A percentile compares a stretch with the other conserved stretches of the same genome.
Conservation (phyloP, 2,113 vertebrate genomes). For the Eulemur rufifrons region DNA sequence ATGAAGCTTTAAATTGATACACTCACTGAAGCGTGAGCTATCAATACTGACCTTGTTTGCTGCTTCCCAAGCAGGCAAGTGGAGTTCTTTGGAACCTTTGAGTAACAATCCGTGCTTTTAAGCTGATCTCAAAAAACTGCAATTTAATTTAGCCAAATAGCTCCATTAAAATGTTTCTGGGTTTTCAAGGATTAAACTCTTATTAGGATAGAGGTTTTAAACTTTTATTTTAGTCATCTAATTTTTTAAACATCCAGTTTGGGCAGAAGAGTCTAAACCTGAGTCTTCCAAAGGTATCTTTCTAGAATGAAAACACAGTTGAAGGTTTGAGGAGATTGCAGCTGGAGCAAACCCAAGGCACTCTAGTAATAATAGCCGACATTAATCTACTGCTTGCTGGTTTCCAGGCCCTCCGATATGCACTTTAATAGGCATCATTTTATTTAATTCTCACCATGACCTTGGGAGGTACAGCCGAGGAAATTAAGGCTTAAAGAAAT, state of each 20-base stretch:
- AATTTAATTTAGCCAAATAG: constrained; percentile 55
- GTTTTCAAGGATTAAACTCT: constrained; percentile 42
- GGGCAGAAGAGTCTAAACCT: neutral
- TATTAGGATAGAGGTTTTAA: constrained; percentile 51
- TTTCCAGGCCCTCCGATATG: neutral
- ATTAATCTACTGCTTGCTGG: neutral
- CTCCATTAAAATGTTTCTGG: constrained; percentile 54
- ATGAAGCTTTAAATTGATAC: constrained; percentile 80
- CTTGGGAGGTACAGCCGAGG: neutral
- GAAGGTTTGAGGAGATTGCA: neutral
- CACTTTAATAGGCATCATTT: neutral
- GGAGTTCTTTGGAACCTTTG: constrained; percentile 54
- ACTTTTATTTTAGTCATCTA: constrained; percentile 31
- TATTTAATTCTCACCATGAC: constrained; percentile 18
- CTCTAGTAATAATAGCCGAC: neutral
- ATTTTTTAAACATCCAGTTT: neutral
- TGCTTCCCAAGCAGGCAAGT: constrained; percentile 44
- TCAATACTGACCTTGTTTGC: constrained; percentile 77
- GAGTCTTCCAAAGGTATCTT: neutral
- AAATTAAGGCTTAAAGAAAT: constrained; percentile 27
- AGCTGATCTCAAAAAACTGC: constrained; percentile 56
- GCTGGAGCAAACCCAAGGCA: neutral
- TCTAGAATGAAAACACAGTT: neutral
- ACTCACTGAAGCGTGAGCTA: constrained; percentile 75
- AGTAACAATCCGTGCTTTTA: constrained; percentile 33